Evolutionary conservation across 2,113 vertebrate species (phyloP), one percentile per base, ranked within the genome.

Genomic region (Cyanistes caeruleus): DNA sequence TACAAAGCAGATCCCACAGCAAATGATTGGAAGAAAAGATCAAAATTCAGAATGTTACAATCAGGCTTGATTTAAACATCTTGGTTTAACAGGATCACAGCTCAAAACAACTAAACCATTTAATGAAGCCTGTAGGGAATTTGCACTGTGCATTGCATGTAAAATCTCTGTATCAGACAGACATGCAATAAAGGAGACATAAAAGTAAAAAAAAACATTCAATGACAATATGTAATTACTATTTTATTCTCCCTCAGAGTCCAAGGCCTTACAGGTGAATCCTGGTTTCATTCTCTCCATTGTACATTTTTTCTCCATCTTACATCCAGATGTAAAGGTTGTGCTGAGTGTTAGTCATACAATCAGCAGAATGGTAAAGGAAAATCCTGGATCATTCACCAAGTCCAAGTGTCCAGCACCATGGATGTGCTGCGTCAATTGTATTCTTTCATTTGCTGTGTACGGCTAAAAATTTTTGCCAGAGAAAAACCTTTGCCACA

Each of bases 381-480:
- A 85, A 82, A 90, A 49, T 3, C 13, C 13, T 25, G 8, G 23
- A 59, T 77, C 31, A 13, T 70, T 84, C 41, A 13, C 12, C 16
- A 49, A 69, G 20, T 30, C 27, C 30, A 65, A 55, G 4, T 16
- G 12, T 62, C 17, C 0, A 0, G 3, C 69, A 16, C 23, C 39
- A 27, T 43, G 16, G 7, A 43, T 81, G 11, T 46, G 5, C 27
- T 87, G 6, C 63, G n/a, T 80, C 30, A 60, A 9, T 19, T 28
- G 1, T 46, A 59, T 55, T 84, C 6, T 13, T 74, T 48, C 79
- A 25, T 55, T 63, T 84, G 43, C 25, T 25, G 2, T 15, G 15
- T 25, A 41, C 11, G 0, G 0, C 31, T 43, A 51, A 49, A 48
- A 25, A 0, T 5, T 56, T 68, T 92, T 83, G 23, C 25, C 15